Evolutionary conservation across 2,113 vertebrate genomes (phyloP), one percentile per base, ranked within the genome.

Genomic region (Dipodomys spectabilis): DNA sequence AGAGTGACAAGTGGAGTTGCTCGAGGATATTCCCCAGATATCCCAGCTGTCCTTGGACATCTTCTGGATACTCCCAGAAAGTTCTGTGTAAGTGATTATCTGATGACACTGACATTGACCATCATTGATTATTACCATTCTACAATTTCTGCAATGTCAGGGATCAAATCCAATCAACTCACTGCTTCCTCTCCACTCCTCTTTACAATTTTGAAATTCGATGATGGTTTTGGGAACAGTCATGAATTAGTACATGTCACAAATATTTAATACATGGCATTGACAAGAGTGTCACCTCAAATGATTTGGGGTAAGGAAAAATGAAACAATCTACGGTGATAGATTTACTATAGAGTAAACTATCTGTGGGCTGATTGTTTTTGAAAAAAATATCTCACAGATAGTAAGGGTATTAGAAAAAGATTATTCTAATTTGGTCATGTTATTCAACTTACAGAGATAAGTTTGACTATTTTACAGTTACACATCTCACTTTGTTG

Each of bases 401-500:
- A 71, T 32, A 83, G 32, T 82, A 81, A 85, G 9, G 80, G 45
- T 68, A 90, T 64, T 89, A 23, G n/a, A 75, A 64, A 74, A 89
- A 39, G 7, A 73, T 65, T 53, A 89, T 92, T 7, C 45, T 68
- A 80, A 90, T 73, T 83, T 91, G 35, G 39, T n/a, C 82, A 35
- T n/a, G 22, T 82, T 94, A 73, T 74, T 88, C 35, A 60, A 89
- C 19, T 39, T 79, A 85, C 4, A 83, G 57, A 93, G 75, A 79
- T 74, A 9, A 73, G 16, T 78, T 84, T n/a, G 32, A 79, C 30
- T 49, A 32, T 83, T 83, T 88, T 86, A 53, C 53, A 80, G 30
- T 71, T 65, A 28, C 8, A 2, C 49, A 0, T 86, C 45, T 22
- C 2, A 57, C 64, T 89, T 93, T 68, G 35, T 49, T 5, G 49